Conservation (phyloP, 2,888 invertebrate species). For the Drosophila helvetica region DNA sequence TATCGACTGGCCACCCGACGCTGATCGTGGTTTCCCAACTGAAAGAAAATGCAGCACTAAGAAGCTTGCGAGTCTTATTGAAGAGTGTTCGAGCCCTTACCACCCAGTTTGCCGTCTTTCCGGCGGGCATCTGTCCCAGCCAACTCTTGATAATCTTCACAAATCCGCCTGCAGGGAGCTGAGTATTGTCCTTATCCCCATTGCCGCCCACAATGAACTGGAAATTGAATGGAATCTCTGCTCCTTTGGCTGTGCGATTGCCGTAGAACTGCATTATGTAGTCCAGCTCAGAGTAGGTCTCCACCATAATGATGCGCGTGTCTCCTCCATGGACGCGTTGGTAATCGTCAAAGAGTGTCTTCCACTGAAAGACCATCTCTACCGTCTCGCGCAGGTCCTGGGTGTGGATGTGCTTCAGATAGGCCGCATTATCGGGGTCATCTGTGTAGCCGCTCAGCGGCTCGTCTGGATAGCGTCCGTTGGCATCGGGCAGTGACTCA, state of each 20-base stretch:
- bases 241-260: constrained; percentile 84
- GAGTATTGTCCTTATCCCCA: constrained; percentile 82
- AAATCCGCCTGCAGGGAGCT: constrained; percentile 84
- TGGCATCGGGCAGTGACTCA: constrained; percentile 85
- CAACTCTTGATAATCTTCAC: constrained; percentile 85
- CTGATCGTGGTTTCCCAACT: constrained; percentile 90
- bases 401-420: constrained; percentile 87
- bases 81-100: constrained; percentile 83
- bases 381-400: constrained; percentile 87
- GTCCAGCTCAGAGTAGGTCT: constrained; percentile 86
- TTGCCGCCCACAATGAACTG: constrained; percentile 86
- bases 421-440: constrained; percentile 85
- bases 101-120: constrained; percentile 87
- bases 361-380: constrained; percentile 88
- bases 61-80: background rate
- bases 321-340: constrained; percentile 83
- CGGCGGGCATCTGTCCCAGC: constrained; percentile 86
- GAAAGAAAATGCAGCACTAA: background rate
- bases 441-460: constrained; percentile 84
- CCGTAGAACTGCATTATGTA: constrained; percentile 87
- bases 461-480: constrained; percentile 86
- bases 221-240: constrained; percentile 89
- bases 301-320: constrained; percentile 86
- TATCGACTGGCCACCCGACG: constrained; percentile 87
- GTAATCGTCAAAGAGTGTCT: constrained; percentile 87